Base-by-base conservation (phyloP, 2,797 vertebrate species). In the Scarus forsteni region DNA sequence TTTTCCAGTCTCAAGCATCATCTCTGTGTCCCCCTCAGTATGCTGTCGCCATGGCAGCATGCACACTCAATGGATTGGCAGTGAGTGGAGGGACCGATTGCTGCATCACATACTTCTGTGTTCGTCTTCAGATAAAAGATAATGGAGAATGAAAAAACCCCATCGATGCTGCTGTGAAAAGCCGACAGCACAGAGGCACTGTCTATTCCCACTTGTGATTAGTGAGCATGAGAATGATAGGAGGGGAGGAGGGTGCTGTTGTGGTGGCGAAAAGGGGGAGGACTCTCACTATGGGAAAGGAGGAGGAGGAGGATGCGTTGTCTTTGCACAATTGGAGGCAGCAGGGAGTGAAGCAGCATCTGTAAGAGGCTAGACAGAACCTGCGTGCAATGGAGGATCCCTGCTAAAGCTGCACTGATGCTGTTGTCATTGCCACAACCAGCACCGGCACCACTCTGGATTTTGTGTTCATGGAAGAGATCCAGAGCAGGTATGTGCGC, bases 311-410 rank as follows among this genome's bases (percentile, higher is more conserved):
- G 78, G 64, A 80, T 77, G 65, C 48, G n/a, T 75, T 84, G 85
- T 77, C 69, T 81, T 70, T 70, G 75, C 87, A 81, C 85, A 87
- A 87, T 80, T 86, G 85, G 70, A 88, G 63, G 77, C 82, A 85
- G 83, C 66, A 43, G 71, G 63, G 79, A 79, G 60, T 46, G 84
- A 77, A 85, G 79, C 79, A 78, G 76, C 67, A 78, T 84, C 86
- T 77, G 85, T 75, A 42, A 69, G 76, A 88, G 81, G 75, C 46
- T 51, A 75, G 60, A 72, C 64, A 79, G 53, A 76, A 76, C 60
- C 85, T 89, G 83, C 76, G 61, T 81, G 80, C 85, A 89, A 87
- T 84, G 82, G 89, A 90, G 83, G 84, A 86, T 55, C 38, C 38
- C 38, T 18, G 54, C 10, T 73, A 70, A 53, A 85, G 61, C 67